Base-by-base conservation (phyloP, 2,113 vertebrate species). In the Pyxicephalus adspersus region DNA sequence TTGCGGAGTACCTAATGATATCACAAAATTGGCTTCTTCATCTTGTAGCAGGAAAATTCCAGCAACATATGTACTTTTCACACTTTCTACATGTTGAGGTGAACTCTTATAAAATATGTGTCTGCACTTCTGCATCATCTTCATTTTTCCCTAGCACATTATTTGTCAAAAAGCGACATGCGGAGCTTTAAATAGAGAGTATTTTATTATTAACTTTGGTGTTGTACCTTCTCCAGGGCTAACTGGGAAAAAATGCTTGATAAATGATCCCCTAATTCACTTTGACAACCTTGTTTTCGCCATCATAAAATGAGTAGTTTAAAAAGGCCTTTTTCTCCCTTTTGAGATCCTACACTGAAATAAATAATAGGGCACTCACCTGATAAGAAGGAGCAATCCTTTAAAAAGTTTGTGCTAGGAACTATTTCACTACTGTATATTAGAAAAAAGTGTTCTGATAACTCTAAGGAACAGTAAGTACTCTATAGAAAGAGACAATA, bases 201-300 rank as follows among this genome's bases (percentile, higher is more conserved):
- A 52, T 68, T 79, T 60, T 50, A 65, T 68, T 79, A 79, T 79
- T 68, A 70, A 26, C 16, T 70, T 72, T 64, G n/a, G 34, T 73
- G 78, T 81, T 58, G 23, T 71, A 38, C 28, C 38, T 55, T 72
- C 78, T 73, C 67, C 68, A 54, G 57, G 67, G 68, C 26, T 73
- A 80, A 68, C 19, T 25, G 50, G 16, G 65, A 70, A 80, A 63
- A 73, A 73, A 34, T 51, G 19, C 71, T 63, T 73, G 78, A 73
- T 72, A 73, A 81, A 81, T 73, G 68, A 55, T 50, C 78, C 67
- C 57, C 45, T 81, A 81, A 81, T 81, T 64, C 67, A 52, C 45
- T 34, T 81, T 81, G 78, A 81, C 78, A 81, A 81, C 22, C 78
- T 72, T 73, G 78, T 81, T 81, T 81, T 73, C 57, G 54, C 51